phyloP scores from a whole-genome alignment of 2,113 vertebrate species.

The Elanus axillaris region DNA sequence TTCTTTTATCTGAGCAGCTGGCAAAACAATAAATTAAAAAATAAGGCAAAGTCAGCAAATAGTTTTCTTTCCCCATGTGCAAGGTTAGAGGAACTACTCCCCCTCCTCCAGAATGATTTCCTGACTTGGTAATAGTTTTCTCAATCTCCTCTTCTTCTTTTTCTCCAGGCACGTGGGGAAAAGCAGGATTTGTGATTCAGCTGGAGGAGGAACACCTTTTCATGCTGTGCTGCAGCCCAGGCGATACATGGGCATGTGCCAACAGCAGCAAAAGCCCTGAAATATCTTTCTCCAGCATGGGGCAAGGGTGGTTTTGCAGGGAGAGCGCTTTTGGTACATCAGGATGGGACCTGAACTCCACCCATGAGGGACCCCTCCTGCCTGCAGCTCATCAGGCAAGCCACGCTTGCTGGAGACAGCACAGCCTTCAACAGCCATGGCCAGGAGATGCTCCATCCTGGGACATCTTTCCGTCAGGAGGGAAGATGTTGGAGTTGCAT shows the following conservation, averaged over 20 bases:
- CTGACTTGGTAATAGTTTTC: constrained; percentile 18
- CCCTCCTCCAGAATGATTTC: constrained; percentile 23
- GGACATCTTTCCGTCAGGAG: neutral
- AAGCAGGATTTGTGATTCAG: neutral
- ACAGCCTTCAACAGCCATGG: neutral
- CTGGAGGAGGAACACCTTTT: neutral
- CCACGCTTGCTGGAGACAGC: neutral
- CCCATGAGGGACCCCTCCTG: neutral
- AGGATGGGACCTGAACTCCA: neutral
- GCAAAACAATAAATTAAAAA: constrained; percentile 53
- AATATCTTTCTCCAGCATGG: neutral
- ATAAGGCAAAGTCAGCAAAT: constrained; percentile 44
- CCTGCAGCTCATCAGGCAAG: neutral
- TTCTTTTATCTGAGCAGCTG: constrained; percentile 49
- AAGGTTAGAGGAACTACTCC: constrained; percentile 43
- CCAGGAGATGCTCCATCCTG: neutral
- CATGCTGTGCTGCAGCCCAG: neutral
- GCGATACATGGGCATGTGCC: neutral
- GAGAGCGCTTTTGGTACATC: neutral
- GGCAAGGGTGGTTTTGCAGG: neutral
- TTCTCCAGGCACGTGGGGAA: neutral
- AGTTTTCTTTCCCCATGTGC: neutral
- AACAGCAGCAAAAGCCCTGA: neutral
- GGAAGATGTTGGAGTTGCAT: neutral
- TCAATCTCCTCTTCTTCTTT: constrained; percentile 24